Conservation (phyloP, 2,113 vertebrate species). For the Megaceryle maxima region DNA sequence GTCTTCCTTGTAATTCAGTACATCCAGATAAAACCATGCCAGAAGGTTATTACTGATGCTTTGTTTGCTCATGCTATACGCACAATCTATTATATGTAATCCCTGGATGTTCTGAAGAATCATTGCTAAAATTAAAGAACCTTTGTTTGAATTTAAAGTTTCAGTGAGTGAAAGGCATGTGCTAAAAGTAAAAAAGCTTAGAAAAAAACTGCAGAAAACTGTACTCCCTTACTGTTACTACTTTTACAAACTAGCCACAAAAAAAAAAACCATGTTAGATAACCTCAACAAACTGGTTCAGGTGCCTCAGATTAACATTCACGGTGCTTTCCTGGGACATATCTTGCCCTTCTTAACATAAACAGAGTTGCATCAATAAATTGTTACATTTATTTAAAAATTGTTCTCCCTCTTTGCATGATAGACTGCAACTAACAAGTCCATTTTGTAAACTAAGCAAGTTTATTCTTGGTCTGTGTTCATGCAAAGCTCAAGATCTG, state of each 20-base stretch:
- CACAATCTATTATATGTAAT: conserved; percentile 16
- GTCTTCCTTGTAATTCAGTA: conserved; percentile 53
- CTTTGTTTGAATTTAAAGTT: conserved; percentile 14
- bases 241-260: not conserved
- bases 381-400: conserved; percentile 45
- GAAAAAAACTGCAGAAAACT: not conserved
- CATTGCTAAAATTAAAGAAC: conserved; percentile 29
- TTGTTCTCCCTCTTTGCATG: not conserved
- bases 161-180: not conserved
- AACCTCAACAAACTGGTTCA: not conserved
- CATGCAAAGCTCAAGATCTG: not conserved
- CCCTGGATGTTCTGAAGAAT: conserved; percentile 32
- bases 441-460: conserved; percentile 41
- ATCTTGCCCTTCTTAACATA: not conserved
- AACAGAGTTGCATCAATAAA: conserved; percentile 2
- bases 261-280: not conserved
- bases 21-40: conserved; percentile 42
- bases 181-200: not conserved
- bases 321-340: not conserved
- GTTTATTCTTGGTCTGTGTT: conserved; percentile 29
- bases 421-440: not conserved
- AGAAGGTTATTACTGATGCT: conserved; percentile 61
- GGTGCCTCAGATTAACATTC: not conserved
- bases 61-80: conserved; percentile 15
- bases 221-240: not conserved